A percentile compares a stretch with the other conserved stretches of the same genome.
Conservation (phyloP, 92 coral and sea anemone species). For the Actinernus sp. region DNA sequence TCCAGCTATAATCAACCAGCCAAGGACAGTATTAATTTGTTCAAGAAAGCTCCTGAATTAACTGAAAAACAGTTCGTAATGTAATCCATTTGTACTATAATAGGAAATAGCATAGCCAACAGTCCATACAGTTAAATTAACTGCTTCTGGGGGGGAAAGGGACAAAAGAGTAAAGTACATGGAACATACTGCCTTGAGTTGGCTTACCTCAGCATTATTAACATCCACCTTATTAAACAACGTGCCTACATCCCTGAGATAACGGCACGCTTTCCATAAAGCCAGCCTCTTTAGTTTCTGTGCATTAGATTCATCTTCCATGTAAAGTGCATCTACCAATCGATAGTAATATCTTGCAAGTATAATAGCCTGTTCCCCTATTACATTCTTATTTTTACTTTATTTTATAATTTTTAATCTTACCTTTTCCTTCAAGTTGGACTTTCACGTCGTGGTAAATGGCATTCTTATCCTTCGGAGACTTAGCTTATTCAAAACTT, state of each 20-base stretch:
- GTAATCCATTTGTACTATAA: too few relatives aligned
- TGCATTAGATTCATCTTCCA: conserved; percentile 39
- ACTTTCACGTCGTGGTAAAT: conserved; percentile 10
- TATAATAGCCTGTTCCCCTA: conserved; percentile 59
- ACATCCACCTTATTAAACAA: conserved; percentile 39
- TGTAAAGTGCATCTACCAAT: conserved; percentile 43
- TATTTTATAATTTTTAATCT: too few relatives aligned
- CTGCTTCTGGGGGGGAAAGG: conserved; percentile 34
- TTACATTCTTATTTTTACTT: too few relatives aligned
- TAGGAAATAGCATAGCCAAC: conserved; percentile 57
- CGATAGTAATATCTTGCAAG: conserved; percentile 61
- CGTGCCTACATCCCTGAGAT: conserved; percentile 48
- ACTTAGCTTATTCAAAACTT: too few relatives aligned
- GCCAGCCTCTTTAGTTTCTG: conserved; percentile 51
- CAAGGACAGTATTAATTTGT: conserved; percentile 43
- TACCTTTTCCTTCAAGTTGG: too few relatives aligned
- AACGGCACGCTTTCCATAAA: conserved; percentile 51
- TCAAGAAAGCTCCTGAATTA: too few relatives aligned
- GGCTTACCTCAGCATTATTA: conserved; percentile 23
- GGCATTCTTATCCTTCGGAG: too few relatives aligned
- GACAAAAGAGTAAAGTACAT: conserved; percentile 41
- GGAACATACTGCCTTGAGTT: conserved; percentile 47
- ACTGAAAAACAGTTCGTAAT: conserved; percentile 10
- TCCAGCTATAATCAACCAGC: too few relatives aligned
- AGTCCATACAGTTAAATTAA: conserved; percentile 61